These are phyloP conservation scores for Ibidorhyncha struthersii DNA, from an alignment of 2,113 vertebrate species.

Conservation along the genomic window DNA sequence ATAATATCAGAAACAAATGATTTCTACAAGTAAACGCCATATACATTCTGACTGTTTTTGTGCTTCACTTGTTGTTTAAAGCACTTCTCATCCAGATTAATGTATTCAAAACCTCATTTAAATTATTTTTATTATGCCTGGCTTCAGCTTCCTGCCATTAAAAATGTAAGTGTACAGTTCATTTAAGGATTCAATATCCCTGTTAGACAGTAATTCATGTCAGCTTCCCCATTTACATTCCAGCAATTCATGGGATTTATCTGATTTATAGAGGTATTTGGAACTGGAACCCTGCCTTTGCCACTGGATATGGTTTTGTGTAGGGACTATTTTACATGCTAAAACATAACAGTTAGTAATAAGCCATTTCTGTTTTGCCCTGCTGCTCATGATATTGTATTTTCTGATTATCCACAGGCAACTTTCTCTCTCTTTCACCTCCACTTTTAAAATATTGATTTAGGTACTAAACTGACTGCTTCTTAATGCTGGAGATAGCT, in stretches of 20 bases:
- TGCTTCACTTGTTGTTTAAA: conserved; percentile 59
- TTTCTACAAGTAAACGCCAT: neutral
- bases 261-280: conserved; percentile 43
- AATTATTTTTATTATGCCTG: conserved; percentile 74
- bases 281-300: neutral
- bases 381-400: neutral
- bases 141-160: conserved; percentile 69
- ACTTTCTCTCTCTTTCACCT: neutral
- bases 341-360: neutral
- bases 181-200: conserved; percentile 75
- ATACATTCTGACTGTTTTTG: conserved; percentile 23
- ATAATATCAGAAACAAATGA: conserved; percentile 16
- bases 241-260: neutral
- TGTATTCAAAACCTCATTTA: conserved; percentile 59
- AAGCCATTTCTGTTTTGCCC: conserved; percentile 1
- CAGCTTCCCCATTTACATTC: conserved; percentile 1
- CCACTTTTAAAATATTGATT: neutral
- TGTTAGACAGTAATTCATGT: conserved; percentile 50
- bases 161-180: conserved; percentile 70
- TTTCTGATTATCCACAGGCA: neutral
- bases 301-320: neutral
- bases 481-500: neutral
- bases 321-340: neutral
- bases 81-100: conserved; percentile 59
- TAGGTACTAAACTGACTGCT: neutral